phyloP scores from a whole-genome alignment of 1,140 invertebrate species.

The Drosophila watanabei region DNA sequence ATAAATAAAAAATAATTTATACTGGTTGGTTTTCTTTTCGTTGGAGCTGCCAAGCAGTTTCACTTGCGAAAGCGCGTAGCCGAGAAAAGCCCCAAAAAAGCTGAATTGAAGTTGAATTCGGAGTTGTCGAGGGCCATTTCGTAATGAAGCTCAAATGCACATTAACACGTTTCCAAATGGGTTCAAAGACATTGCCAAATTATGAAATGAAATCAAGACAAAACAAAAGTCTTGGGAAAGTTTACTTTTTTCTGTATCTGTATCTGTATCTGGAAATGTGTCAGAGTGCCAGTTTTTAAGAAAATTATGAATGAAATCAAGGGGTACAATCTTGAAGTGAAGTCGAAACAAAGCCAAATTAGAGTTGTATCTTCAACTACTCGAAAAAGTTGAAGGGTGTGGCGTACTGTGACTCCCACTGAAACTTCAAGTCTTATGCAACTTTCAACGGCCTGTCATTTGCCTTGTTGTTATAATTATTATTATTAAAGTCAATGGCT shows the following conservation, averaged over 20 bases:
- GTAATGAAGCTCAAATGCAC: constrained; percentile 65
- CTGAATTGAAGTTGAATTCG: constrained; percentile 53
- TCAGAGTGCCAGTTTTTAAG: constrained; percentile 59
- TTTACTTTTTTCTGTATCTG: constrained; percentile 56
- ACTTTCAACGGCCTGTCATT: constrained; percentile 17
- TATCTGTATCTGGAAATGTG: constrained; percentile 64
- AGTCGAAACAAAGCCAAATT: constrained; percentile 44
- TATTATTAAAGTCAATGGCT: constrained; percentile 21
- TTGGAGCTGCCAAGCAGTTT: constrained; percentile 60
- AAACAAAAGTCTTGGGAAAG: constrained; percentile 60
- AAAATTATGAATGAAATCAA: constrained; percentile 62
- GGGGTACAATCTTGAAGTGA: constrained; percentile 28
- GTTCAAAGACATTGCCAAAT: constrained; percentile 68
- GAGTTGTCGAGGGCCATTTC: constrained; percentile 39
- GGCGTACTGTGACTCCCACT: not conserved
- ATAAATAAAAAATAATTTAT: constrained; percentile 47
- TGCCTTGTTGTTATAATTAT: constrained; percentile 19
- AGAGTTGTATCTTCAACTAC: constrained; percentile 41
- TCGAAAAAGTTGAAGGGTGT: constrained; percentile 33
- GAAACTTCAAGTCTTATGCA: constrained; percentile 16
- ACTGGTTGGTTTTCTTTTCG: constrained; percentile 45
- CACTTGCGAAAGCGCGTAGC: constrained; percentile 61
- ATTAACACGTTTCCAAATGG: constrained; percentile 74
- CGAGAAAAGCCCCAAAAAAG: constrained; percentile 24
- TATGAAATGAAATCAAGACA: constrained; percentile 41